Percentiles rank a stretch among this genome's conserved stretches.
Conservation (phyloP, 2,797 vertebrate species). For the Syncerus caffer region DNA sequence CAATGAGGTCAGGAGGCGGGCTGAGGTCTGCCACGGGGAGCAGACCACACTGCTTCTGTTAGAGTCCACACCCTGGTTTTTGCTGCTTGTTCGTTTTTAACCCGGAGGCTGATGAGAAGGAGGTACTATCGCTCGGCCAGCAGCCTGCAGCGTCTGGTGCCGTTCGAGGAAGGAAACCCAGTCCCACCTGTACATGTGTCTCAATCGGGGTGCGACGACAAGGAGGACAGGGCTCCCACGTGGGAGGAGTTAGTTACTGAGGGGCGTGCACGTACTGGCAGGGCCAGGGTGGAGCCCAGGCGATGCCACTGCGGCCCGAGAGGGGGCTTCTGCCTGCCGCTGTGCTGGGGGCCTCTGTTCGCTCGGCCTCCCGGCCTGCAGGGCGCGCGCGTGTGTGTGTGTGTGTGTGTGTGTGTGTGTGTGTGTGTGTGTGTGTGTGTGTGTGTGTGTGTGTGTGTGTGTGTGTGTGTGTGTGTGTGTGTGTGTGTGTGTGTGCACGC, state of each 20-base stretch:
- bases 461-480: background rate
- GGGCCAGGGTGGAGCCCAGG: background rate
- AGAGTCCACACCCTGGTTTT: background rate
- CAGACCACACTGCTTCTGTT: background rate
- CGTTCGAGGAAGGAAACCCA: background rate
- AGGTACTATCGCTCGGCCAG: background rate
- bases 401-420: no score
- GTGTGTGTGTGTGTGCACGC: no score
- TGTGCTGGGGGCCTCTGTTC: background rate
- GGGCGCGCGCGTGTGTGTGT: no score
- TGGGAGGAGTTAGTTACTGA: background rate
- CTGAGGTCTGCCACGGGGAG: background rate
- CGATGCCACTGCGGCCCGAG: accelerated
- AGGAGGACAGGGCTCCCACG: background rate
- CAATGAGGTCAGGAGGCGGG: background rate
- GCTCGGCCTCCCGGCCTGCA: accelerated
- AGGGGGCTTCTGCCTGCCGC: no score
- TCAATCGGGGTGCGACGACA: accelerated
- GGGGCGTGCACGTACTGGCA: background rate
- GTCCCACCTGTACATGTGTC: background rate
- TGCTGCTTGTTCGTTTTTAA: background rate
- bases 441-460: no score
- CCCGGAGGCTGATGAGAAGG: background rate
- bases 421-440: no score
- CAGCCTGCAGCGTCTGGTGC: background rate